These are phyloP conservation scores for Cyphomyrus plagiostoma DNA, from an alignment of 2,113 vertebrate species.

Conservation along the genomic window DNA sequence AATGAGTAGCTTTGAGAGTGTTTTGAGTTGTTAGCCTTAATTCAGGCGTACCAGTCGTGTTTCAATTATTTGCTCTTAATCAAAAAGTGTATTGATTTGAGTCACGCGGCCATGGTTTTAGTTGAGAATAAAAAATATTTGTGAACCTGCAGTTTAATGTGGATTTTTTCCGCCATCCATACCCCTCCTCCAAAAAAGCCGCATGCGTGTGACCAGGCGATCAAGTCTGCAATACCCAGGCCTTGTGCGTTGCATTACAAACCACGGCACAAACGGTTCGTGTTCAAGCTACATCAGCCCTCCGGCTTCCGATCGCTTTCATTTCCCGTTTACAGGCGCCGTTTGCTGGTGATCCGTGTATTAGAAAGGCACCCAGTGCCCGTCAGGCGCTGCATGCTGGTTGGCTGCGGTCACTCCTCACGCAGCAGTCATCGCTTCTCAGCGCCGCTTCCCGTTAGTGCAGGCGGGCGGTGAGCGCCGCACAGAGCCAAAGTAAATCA, in stretches of 20 bases:
- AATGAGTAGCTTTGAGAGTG: neutral
- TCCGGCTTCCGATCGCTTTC: neutral
- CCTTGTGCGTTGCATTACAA: neutral
- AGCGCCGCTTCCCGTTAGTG: neutral
- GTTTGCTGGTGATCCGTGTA: neutral
- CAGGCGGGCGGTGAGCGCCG: neutral
- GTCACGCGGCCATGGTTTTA: neutral
- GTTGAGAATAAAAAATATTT: slow-evolving; percentile 2
- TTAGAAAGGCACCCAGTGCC: neutral
- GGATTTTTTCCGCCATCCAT: neutral
- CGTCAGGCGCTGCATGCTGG: neutral
- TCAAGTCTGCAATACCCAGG: neutral
- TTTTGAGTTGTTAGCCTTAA: neutral
- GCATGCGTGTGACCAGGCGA: neutral
- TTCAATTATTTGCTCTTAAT: neutral
- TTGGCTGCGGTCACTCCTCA: neutral
- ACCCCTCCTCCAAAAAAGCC: neutral
- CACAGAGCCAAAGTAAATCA: neutral
- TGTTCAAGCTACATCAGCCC: neutral
- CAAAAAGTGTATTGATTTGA: slow-evolving; percentile 10
- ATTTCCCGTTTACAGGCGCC: neutral
- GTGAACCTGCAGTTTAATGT: neutral
- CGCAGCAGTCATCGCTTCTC: neutral
- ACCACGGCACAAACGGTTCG: neutral
- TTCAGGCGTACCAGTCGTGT: neutral